Percentiles rank a stretch among this genome's conserved stretches.
Conservation (phyloP, 2,888 invertebrate species). For the Sipha maydis region DNA sequence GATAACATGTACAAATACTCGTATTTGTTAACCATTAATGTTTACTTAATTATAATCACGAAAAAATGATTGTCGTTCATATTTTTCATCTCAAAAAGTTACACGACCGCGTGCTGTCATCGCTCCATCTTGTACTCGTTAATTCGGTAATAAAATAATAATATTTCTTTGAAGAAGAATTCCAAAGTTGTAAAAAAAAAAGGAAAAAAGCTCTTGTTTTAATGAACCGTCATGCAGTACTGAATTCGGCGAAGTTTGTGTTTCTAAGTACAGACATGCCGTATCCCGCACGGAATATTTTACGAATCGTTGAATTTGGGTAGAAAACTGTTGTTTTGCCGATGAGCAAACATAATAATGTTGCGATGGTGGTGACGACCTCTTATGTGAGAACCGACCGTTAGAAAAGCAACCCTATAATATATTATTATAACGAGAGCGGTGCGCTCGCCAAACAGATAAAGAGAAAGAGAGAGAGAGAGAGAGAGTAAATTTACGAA, state of each 20-base stretch:
- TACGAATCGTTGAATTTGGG: not conserved
- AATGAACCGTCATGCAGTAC: not conserved
- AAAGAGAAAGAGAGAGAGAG: not conserved
- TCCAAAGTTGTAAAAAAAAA: not conserved
- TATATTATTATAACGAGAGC: slow-evolving; percentile 25
- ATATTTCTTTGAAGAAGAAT: not conserved
- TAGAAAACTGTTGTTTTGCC: not conserved
- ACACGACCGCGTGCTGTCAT: not conserved
- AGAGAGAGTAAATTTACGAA: slow-evolving; percentile 48
- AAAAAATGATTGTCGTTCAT: not conserved
- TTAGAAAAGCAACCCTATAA: slow-evolving; percentile 44
- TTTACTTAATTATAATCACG: not conserved
- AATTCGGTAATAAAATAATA: not conserved
- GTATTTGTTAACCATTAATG: slow-evolving; percentile 19
- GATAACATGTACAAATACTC: not conserved
- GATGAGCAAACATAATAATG: not conserved
- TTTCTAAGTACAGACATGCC: not conserved
- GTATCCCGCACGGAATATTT: not conserved
- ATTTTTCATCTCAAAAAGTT: not conserved
- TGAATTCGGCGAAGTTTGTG: not conserved
- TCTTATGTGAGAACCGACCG: slow-evolving; percentile 58
- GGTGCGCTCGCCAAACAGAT: not conserved
- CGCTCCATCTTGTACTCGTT: not conserved
- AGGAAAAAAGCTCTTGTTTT: not conserved
- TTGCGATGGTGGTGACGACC: not conserved